Evolutionary conservation across 1,140 invertebrate genomes (phyloP).

Genomic region (Tribolium madens): DNA sequence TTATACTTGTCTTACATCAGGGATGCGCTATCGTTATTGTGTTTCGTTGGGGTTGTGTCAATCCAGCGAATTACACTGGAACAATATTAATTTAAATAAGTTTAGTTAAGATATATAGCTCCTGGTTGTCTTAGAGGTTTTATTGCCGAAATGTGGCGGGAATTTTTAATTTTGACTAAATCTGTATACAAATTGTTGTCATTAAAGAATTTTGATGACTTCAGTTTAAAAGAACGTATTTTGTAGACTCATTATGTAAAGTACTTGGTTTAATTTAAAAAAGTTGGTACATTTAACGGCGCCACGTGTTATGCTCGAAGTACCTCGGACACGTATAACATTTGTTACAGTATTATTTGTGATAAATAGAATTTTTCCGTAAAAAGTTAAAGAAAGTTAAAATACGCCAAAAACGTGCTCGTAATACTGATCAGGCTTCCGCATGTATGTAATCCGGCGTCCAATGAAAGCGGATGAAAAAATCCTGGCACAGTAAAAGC

Average conservation of each 20-base stretch:
- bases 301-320: not conserved
- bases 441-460: constrained; percentile 25
- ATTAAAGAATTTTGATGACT: constrained; percentile 7
- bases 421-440: constrained; percentile 18
- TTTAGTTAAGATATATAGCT: constrained; percentile 36
- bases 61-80: constrained; percentile 13
- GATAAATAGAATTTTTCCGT: constrained; percentile 44
- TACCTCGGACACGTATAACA: constrained; percentile 40
- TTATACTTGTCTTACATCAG: not conserved
- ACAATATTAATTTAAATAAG: constrained; percentile 35
- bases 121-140: constrained; percentile 14
- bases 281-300: not conserved
- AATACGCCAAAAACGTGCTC: constrained; percentile 37
- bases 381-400: constrained; percentile 47
- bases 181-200: constrained; percentile 27
- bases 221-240: not conserved
- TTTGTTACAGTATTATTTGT: constrained; percentile 48
- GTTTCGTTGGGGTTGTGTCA: constrained; percentile 22
- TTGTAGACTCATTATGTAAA: not conserved
- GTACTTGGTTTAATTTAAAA: not conserved
- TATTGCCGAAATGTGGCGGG: constrained; percentile 6
- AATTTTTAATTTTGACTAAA: constrained; percentile 33
- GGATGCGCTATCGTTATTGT: constrained; percentile 10
- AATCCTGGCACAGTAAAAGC: constrained; percentile 15
- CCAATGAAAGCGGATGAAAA: not conserved